These are phyloP conservation scores for Teleogryllus occipitalis DNA, from an alignment of 1,140 invertebrate genomes.

Conservation along the genomic window DNA sequence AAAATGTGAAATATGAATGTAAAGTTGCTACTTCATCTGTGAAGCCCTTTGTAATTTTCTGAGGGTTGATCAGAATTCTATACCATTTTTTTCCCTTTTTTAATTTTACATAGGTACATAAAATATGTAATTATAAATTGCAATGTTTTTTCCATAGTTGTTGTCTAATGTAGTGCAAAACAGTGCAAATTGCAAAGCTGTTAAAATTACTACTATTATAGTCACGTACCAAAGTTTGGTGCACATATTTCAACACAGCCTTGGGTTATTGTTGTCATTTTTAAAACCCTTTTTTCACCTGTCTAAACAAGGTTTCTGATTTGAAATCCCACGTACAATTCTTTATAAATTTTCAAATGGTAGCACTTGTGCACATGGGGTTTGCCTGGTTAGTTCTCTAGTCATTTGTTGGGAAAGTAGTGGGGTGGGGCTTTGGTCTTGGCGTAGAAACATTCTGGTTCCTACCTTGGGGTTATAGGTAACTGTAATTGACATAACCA, in stretches of 20 bases:
- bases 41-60: slow-evolving; percentile 21
- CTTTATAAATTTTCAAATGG: slow-evolving; percentile 16
- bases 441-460: slow-evolving; percentile 25
- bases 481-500: slow-evolving; percentile 23
- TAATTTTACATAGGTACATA: slow-evolving; percentile 22
- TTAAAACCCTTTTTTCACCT: slow-evolving; percentile 18
- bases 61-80: slow-evolving; percentile 20
- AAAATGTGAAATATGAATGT: slow-evolving; percentile 23
- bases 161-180: slow-evolving; percentile 22
- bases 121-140: slow-evolving; percentile 22
- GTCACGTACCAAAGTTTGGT: slow-evolving; percentile 20
- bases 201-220: slow-evolving; percentile 21
- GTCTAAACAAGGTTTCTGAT: slow-evolving; percentile 14
- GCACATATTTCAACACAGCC: slow-evolving; percentile 20
- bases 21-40: slow-evolving; percentile 22
- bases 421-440: slow-evolving; percentile 22
- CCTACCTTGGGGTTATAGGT: slow-evolving; percentile 25
- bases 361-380: slow-evolving; percentile 23
- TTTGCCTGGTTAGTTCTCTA: slow-evolving; percentile 25
- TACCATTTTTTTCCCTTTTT: slow-evolving; percentile 23
- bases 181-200: slow-evolving; percentile 19
- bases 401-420: slow-evolving; percentile 22
- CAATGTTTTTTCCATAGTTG: slow-evolving; percentile 24
- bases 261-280: slow-evolving; percentile 18
- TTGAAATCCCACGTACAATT: slow-evolving; percentile 15